Percentiles rank a stretch among this genome's conserved stretches.
Evolutionary conservation across 2,113 vertebrate species (phyloP).

Genomic region (Archilochus colubris): DNA sequence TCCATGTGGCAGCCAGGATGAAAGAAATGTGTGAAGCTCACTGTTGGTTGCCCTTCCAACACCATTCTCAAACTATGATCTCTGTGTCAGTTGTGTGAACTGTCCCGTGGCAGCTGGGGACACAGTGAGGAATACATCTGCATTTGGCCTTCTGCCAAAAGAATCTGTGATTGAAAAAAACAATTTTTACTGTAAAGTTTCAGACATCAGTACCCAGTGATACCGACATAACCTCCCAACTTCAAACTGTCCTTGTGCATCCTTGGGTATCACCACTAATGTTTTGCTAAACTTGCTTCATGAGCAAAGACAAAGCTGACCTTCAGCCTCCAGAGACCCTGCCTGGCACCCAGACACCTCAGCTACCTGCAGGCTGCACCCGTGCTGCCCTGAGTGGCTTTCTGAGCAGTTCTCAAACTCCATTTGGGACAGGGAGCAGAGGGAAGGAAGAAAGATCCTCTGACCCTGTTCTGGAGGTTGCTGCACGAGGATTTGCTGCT

Average conservation of each 20-base stretch:
- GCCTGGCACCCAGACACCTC: too few relatives aligned
- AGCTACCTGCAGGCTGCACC: too few relatives aligned
- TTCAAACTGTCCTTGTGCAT: not conserved
- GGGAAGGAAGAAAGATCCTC: not conserved
- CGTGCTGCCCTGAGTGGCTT: too few relatives aligned
- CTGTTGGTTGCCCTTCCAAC: not conserved
- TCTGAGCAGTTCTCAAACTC: not conserved
- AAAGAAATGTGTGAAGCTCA: not conserved
- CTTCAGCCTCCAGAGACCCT: too few relatives aligned
- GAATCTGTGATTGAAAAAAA: not conserved
- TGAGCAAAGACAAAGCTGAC: too few relatives aligned
- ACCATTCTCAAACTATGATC: accelerated
- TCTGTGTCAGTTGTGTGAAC: not conserved
- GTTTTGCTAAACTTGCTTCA: too few relatives aligned
- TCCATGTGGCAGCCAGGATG: not conserved
- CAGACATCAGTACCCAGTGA: not conserved
- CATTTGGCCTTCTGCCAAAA: not conserved
- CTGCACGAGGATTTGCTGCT: not conserved
- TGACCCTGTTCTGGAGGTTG: not conserved
- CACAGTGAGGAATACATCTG: not conserved
- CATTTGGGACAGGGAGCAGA: not conserved
- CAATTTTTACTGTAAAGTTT: not conserved
- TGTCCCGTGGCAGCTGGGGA: accelerated
- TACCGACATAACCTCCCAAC: not conserved
- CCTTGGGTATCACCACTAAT: too few relatives aligned